Conservation (phyloP, 2,797 vertebrate genomes). For the Eulemur coronatus region DNA sequence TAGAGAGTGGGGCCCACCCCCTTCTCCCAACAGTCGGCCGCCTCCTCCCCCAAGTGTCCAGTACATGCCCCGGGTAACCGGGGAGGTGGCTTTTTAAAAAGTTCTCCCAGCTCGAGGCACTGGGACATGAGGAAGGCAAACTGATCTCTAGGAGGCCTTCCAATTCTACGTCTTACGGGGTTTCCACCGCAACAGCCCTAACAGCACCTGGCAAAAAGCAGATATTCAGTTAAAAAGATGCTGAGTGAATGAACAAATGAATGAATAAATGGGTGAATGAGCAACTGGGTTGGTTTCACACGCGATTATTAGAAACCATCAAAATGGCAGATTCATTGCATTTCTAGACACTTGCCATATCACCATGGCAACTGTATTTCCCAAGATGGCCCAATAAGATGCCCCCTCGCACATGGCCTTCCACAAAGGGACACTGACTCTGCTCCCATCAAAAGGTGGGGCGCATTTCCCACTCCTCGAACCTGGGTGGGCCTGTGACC, state of each 20-base stretch:
- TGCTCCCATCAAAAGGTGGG: not conserved
- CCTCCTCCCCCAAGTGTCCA: not conserved
- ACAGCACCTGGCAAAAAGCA: no score
- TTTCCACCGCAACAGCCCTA: not conserved
- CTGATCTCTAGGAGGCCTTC: not conserved
- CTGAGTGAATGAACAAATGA: not conserved
- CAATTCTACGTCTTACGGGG: accelerated
- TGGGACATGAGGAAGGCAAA: not conserved
- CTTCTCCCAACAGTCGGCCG: not conserved
- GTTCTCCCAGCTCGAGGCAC: not conserved
- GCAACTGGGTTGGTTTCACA: accelerated
- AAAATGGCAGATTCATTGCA: accelerated
- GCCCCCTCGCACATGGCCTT: accelerated
- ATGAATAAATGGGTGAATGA: not conserved
- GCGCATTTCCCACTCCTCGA: not conserved
- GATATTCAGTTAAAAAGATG: not conserved
- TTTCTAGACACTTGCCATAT: no score
- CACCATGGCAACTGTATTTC: not conserved
- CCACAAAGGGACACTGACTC: not conserved
- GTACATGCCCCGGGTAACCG: not conserved
- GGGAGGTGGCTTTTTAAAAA: not conserved
- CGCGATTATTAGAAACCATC: not conserved
- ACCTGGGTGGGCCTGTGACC: not conserved
- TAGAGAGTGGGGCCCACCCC: not conserved
- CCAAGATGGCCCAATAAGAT: not conserved